Conservation (phyloP, 2,797 vertebrate species). For the Chaetophractus vellerosus region DNA sequence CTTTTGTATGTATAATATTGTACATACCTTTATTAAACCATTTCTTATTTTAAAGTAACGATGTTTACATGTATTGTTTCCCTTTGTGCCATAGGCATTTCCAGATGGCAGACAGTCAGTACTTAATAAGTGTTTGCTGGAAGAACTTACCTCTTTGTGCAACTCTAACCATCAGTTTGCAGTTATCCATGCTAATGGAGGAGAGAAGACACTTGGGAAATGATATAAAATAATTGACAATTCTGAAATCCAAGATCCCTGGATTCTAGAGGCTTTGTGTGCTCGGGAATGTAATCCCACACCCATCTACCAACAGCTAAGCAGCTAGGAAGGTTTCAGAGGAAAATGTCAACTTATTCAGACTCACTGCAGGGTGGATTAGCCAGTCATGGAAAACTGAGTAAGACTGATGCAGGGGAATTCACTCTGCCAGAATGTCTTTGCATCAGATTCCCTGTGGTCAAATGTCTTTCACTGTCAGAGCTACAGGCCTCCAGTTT, state of each 20-base stretch:
- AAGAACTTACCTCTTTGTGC: neutral
- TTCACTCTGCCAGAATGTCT: neutral
- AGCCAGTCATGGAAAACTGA: neutral
- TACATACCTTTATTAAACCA: neutral
- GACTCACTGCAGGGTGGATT: neutral
- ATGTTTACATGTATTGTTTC: neutral
- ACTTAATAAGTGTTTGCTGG: conserved; percentile 14
- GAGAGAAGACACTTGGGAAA: neutral
- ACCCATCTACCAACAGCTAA: neutral
- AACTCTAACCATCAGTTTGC: neutral
- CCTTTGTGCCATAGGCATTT: neutral
- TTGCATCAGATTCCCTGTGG: neutral
- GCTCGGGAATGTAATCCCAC: neutral
- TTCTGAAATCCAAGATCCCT: conserved; percentile 15
- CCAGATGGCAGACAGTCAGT: neutral
- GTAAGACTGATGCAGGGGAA: neutral
- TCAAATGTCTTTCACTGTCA: neutral
- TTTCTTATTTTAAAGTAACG: neutral
- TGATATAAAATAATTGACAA: neutral
- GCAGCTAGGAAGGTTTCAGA: neutral
- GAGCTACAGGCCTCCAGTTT: neutral
- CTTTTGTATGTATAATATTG: neutral
- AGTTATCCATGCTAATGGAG: neutral
- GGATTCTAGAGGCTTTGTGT: neutral
- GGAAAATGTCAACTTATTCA: neutral